Conservation (phyloP, 2,888 invertebrate species). For the Coenonympha glycerion region DNA sequence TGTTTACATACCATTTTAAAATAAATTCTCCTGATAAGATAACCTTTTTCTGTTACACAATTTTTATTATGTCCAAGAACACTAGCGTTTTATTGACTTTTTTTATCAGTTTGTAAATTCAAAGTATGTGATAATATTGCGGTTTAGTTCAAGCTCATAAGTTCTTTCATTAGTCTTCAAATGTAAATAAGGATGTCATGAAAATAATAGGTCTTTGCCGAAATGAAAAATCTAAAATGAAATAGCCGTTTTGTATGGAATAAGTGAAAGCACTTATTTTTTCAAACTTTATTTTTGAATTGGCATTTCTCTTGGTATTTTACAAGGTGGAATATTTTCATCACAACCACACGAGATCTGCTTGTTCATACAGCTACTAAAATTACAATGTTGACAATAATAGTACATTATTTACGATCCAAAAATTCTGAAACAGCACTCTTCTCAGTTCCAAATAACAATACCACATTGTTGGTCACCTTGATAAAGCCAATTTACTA, state of each 20-base stretch:
- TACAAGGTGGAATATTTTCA: no score
- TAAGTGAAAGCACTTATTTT: no score
- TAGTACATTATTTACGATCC: background rate
- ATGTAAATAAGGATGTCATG: no score
- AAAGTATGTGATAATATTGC: background rate
- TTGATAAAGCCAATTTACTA: slow-evolving; percentile 47
- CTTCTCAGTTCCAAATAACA: background rate
- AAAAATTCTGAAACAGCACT: background rate
- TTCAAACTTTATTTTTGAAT: no score
- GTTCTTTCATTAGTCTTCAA: no score
- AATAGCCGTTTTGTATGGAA: no score
- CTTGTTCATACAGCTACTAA: no score
- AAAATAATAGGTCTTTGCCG: no score
- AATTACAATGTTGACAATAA: no score
- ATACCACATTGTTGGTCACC: slow-evolving; percentile 26
- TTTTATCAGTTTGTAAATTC: slow-evolving; percentile 8
- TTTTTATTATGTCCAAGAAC: background rate
- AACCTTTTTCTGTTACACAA: background rate
- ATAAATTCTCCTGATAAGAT: slow-evolving; percentile 1
- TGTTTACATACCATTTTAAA: background rate
- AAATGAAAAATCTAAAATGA: no score
- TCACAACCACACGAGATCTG: no score
- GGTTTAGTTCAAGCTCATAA: slow-evolving; percentile 7
- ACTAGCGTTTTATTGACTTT: background rate
- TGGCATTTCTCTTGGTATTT: no score